These are phyloP conservation scores for Galagoides demidoff DNA, from an alignment of 2,797 vertebrate genomes.

Conservation along the genomic window DNA sequence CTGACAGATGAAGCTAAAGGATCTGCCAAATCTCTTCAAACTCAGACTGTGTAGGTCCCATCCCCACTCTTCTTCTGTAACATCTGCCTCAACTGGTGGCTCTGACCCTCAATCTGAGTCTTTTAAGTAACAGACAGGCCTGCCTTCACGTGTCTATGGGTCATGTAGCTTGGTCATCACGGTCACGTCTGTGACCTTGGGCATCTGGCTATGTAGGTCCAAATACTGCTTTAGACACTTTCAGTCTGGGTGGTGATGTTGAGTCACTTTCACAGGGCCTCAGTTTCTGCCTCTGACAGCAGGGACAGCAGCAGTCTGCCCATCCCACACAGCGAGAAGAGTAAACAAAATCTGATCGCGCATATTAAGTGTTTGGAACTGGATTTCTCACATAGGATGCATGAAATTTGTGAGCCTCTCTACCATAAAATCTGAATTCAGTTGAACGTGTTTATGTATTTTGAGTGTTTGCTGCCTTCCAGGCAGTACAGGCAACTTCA, in stretches of 20 bases:
- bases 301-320: accelerated
- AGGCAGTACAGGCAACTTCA: neutral
- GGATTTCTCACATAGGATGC: neutral
- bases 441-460: neutral
- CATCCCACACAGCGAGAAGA: neutral
- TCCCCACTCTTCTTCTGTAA: neutral
- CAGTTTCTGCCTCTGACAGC: neutral
- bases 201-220: neutral
- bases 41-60: accelerated
- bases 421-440: neutral
- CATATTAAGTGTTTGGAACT: neutral
- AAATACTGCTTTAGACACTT: neutral
- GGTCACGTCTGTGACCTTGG: neutral
- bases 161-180: accelerated
- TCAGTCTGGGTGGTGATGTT: accelerated
- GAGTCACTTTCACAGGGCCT: neutral
- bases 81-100: neutral
- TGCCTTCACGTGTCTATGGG: neutral
- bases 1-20: neutral
- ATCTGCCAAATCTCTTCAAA: neutral
- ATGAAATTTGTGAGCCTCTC: neutral
- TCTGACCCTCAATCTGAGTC: neutral
- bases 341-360: neutral
- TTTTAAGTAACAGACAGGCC: neutral
- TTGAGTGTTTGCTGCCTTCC: neutral